These are phyloP conservation scores for Crematogaster levior DNA, from an alignment of 2,888 invertebrate species.

Conservation along the genomic window DNA sequence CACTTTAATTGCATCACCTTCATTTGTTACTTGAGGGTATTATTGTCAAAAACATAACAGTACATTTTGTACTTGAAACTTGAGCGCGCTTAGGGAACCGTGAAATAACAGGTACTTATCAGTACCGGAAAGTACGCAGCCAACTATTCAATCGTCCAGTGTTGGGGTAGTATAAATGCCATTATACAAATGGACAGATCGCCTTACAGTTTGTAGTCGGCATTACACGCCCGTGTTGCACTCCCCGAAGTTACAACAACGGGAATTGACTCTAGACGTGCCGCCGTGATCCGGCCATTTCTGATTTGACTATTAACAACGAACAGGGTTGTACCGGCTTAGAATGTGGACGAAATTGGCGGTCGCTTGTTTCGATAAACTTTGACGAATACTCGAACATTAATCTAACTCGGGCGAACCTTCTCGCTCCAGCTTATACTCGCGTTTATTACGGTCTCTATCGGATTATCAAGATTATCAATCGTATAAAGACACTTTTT, in stretches of 20 bases:
- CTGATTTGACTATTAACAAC: conserved; percentile 40
- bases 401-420: background rate
- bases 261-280: conserved; percentile 46
- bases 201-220: conserved; percentile 52
- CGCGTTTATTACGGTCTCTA: background rate
- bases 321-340: conserved; percentile 22
- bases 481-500: background rate
- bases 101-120: conserved; percentile 37
- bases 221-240: conserved; percentile 52
- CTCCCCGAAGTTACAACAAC: conserved; percentile 63
- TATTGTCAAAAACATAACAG: background rate
- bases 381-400: conserved; percentile 18
- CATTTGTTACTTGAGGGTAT: conserved; percentile 4
- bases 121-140: conserved; percentile 30
- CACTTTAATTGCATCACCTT: background rate
- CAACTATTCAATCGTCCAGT: conserved; percentile 45
- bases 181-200: conserved; percentile 50
- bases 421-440: background rate
- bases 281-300: conserved; percentile 40
- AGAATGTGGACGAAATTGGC: conserved; percentile 39
- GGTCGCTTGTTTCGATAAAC: conserved; percentile 19
- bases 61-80: conserved; percentile 29
- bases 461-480: background rate
- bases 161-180: conserved; percentile 46
- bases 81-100: background rate